Conservation (phyloP, 2,797 vertebrate species). For the Microctenopoma lineatum region DNA sequence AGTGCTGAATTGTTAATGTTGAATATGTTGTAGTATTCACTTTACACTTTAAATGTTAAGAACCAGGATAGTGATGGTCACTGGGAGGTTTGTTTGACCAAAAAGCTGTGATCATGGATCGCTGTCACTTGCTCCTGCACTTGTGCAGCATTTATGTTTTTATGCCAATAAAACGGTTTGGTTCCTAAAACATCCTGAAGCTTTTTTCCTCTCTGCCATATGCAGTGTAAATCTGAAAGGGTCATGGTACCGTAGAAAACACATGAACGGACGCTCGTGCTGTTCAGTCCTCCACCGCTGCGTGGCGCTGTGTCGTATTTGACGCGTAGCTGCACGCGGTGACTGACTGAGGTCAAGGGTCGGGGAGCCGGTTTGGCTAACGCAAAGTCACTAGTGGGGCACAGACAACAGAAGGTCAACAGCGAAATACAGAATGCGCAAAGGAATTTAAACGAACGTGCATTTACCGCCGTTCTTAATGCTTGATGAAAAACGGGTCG, state of each 20-base stretch:
- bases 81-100: conserved; percentile 21
- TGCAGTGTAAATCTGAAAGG: neutral
- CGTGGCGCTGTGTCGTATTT: conserved; percentile 28
- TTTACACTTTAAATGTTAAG: neutral
- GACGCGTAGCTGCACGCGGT: neutral
- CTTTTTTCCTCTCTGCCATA: neutral
- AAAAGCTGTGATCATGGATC: conserved; percentile 33
- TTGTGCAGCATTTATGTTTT: conserved; percentile 15
- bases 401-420: conserved; percentile 16
- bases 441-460: fast-evolving
- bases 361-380: neutral
- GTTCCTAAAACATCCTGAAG: neutral
- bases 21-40: conserved; percentile 84
- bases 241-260: neutral
- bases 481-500: fast-evolving
- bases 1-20: conserved; percentile 28
- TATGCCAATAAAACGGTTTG: conserved; percentile 37
- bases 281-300: conserved; percentile 61
- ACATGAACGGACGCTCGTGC: too few species aligned
- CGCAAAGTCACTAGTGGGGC: neutral
- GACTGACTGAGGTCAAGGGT: conserved; percentile 18
- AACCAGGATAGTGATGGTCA: neutral
- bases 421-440: neutral
- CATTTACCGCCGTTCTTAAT: fast-evolving
- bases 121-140: neutral